A percentile compares a stretch with the other conserved stretches of the same genome.
These are phyloP conservation scores for Scaptomyza pallida DNA, from an alignment of 1,140 invertebrate genomes.

Conservation along the genomic window DNA sequence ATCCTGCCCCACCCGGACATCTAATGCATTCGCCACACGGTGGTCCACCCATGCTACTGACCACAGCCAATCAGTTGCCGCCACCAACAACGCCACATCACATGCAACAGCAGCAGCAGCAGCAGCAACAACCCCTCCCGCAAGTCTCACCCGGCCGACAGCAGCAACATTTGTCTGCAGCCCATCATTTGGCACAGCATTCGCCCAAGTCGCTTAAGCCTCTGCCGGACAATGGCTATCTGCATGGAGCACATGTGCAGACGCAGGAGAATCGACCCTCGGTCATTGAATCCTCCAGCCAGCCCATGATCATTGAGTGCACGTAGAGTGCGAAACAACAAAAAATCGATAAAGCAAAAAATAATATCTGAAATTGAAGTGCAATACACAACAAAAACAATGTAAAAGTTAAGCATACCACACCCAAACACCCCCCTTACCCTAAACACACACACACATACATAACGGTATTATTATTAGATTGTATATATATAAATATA, in stretches of 20 bases:
- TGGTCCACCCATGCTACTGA: slow-evolving; percentile 67
- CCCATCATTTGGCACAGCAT: slow-evolving; percentile 36
- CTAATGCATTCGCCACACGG: slow-evolving; percentile 51
- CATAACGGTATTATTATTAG: slow-evolving; percentile 80
- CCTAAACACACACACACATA: slow-evolving; percentile 62
- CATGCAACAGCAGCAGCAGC: slow-evolving; percentile 84
- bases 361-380: slow-evolving; percentile 63
- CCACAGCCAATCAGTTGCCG: slow-evolving; percentile 84
- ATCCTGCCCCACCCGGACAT: slow-evolving; percentile 28
- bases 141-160: slow-evolving; percentile 56
- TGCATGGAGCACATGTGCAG: slow-evolving; percentile 82
- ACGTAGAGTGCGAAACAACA: slow-evolving; percentile 85
- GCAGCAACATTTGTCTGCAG: slow-evolving; percentile 39
- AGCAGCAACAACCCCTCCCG: slow-evolving; percentile 76
- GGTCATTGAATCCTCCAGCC: slow-evolving; percentile 92
- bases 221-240: slow-evolving; percentile 80
- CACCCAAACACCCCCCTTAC: slow-evolving; percentile 1
- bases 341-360: slow-evolving; percentile 15
- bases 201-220: slow-evolving; percentile 59
- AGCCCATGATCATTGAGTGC: slow-evolving; percentile 94
- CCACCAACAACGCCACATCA: slow-evolving; percentile 87
- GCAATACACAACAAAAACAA: slow-evolving; percentile 68
- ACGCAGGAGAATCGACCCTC: slow-evolving; percentile 89
- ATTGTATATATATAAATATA: slow-evolving; percentile 66
- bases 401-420: slow-evolving; percentile 23